Conservation (phyloP, 2,888 invertebrate genomes). For the Hirudinaria manillensis region DNA sequence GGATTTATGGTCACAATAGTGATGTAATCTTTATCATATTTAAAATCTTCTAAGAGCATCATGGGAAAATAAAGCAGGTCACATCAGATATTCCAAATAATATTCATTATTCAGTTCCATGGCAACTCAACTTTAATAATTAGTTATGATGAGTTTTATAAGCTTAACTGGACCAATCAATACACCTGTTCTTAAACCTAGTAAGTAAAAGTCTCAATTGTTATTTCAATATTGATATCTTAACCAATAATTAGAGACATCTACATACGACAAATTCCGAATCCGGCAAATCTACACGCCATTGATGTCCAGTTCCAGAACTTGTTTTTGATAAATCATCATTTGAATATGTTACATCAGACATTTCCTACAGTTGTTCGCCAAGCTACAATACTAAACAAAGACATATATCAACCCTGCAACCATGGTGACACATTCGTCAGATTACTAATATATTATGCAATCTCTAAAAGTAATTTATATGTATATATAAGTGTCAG, state of each 20-base stretch:
- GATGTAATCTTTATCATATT: not conserved
- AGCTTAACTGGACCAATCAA: not conserved
- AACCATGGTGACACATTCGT: no score
- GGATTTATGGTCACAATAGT: not conserved
- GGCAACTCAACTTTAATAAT: no score
- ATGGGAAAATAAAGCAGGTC: not conserved
- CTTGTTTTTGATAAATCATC: constrained; percentile 48
- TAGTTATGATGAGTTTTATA: not conserved
- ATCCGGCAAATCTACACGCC: constrained; percentile 41
- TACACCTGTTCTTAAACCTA: not conserved
- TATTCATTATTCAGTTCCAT: no score
- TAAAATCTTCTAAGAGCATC: not conserved
- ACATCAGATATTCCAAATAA: not conserved
- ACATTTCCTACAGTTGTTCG: not conserved
- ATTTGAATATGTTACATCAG: constrained; percentile 24
- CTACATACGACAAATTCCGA: not conserved
- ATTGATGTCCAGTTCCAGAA: constrained; percentile 53
- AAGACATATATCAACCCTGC: no score
- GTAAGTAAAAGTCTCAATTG: not conserved
- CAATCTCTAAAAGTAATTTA: no score
- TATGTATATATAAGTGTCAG: no score
- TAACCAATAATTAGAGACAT: no score
- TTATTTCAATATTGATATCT: no score
- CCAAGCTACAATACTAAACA: no score
- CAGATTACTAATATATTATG: no score